Evolutionary conservation across 92 coral and sea anemone species (phyloP).

Genomic region (Porites evermanni): DNA sequence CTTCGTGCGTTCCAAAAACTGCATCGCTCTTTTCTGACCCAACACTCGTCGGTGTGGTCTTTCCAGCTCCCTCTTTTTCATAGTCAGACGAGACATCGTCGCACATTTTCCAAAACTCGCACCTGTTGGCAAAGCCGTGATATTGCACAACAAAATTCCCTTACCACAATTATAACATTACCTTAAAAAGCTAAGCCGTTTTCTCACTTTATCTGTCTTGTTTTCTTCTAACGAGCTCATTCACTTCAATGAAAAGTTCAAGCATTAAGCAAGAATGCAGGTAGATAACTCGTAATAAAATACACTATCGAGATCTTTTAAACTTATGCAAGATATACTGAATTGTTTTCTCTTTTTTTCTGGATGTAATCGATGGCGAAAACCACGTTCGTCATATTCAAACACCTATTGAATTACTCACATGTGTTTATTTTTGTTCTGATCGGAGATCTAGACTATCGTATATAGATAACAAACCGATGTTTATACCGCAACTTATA

Average conservation of each 20-base stretch:
- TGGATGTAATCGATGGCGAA: too few species aligned
- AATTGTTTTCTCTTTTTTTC: background rate
- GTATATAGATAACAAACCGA: too few species aligned
- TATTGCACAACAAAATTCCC: background rate
- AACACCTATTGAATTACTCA: too few species aligned
- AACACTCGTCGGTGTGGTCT: background rate
- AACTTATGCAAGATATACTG: background rate
- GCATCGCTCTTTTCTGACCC: background rate
- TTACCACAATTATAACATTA: background rate
- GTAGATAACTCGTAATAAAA: too few species aligned
- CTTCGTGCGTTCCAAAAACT: background rate
- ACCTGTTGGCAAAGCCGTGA: background rate
- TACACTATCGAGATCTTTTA: background rate
- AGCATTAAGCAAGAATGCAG: background rate
- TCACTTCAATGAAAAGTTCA: background rate
- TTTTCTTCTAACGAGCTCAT: background rate
- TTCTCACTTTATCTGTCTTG: background rate
- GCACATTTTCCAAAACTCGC: constrained; percentile 4
- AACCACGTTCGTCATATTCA: too few species aligned
- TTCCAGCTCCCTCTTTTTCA: background rate
- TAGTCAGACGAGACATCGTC: background rate
- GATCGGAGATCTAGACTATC: too few species aligned
- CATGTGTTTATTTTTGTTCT: too few species aligned
- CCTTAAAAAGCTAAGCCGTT: constrained; percentile 1
- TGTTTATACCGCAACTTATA: too few species aligned